Conservation (phyloP, 2,888 invertebrate species). For the Drosophila falleni region DNA sequence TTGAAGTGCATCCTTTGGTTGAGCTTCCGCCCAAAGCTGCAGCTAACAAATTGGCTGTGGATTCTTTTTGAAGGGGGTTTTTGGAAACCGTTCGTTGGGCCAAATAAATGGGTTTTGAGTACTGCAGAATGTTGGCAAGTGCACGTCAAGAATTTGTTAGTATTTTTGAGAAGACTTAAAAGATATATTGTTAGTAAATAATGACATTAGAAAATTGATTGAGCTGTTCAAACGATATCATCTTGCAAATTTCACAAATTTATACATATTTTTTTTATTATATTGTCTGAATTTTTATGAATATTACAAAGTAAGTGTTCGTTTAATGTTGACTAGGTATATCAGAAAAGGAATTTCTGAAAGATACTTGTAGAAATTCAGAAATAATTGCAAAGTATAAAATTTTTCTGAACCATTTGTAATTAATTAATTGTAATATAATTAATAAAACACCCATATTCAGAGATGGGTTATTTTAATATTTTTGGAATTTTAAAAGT, state of each 20-base stretch:
- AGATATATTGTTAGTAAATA: constrained; percentile 16
- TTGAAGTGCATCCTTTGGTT: constrained; percentile 40
- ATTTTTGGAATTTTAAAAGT: too few species aligned
- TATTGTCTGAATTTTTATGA: background rate
- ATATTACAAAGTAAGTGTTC: background rate
- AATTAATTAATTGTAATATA: too few species aligned
- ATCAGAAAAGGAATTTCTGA: too few species aligned
- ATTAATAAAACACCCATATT: too few species aligned
- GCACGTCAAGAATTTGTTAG: constrained; percentile 45
- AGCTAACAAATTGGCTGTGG: constrained; percentile 48
- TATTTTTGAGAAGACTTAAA: constrained; percentile 15
- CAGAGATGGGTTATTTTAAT: too few species aligned
- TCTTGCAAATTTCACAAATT: background rate
- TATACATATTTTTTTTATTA: background rate
- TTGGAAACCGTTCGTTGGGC: constrained; percentile 19
- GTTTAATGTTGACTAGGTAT: too few species aligned
- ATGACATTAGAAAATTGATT: constrained; percentile 23
- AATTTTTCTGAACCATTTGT: too few species aligned
- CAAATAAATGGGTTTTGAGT: constrained; percentile 44
- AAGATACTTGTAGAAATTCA: too few species aligned
- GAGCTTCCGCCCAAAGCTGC: constrained; percentile 21
- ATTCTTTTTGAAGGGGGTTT: constrained; percentile 5
- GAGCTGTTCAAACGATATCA: background rate
- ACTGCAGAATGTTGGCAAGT: constrained; percentile 36
- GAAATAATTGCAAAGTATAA: too few species aligned